These are phyloP conservation scores for Patiria miniata DNA, from an alignment of 35 echinoderm and acorn worm species.

Conservation along the genomic window DNA sequence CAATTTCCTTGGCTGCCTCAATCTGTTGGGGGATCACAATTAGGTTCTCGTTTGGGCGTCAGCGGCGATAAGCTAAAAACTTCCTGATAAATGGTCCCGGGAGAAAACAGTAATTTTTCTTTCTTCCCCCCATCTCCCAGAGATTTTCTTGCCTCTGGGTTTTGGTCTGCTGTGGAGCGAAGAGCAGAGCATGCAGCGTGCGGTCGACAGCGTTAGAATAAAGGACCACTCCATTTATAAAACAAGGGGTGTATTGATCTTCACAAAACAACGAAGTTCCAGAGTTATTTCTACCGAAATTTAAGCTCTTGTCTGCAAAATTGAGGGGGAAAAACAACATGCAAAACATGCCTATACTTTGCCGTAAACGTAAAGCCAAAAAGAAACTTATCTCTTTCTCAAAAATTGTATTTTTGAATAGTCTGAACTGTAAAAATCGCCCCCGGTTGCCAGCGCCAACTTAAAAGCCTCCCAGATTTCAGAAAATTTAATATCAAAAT, in stretches of 20 bases:
- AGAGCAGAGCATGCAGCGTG: constrained; percentile 11
- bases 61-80: constrained; percentile 29
- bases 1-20: constrained; percentile 13
- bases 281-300: too few species aligned
- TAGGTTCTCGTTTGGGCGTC: constrained; percentile 27
- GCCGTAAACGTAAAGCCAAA: too few species aligned
- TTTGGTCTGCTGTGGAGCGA: background rate
- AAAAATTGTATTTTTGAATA: too few species aligned
- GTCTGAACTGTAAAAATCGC: too few species aligned
- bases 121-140: too few species aligned
- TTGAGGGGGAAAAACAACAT: too few species aligned
- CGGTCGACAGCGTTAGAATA: background rate
- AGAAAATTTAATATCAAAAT: constrained; percentile 24
- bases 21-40: constrained; percentile 28
- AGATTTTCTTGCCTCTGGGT: constrained; percentile 14
- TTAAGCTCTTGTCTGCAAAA: too few species aligned
- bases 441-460: too few species aligned
- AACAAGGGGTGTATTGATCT: background rate
- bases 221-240: background rate
- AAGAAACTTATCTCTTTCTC: too few species aligned
- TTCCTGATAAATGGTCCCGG: constrained; percentile 20
- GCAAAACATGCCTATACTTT: too few species aligned
- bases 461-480: constrained; percentile 15
- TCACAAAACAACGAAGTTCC: too few species aligned
- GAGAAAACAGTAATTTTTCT: constrained; percentile 25